Base-by-base conservation (phyloP, 2,888 invertebrate genomes). In the Hirudinaria manillensis region DNA sequence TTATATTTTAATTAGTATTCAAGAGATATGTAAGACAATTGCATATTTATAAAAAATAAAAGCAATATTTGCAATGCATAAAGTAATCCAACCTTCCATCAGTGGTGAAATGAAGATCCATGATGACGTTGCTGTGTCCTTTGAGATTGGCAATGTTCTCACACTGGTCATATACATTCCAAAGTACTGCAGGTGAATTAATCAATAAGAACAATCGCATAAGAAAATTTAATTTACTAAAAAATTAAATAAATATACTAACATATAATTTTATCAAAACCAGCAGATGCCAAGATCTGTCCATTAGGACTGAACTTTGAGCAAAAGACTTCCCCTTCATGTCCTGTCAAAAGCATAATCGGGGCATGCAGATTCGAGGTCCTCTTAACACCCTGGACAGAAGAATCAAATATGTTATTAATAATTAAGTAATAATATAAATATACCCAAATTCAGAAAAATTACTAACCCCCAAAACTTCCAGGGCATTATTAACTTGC, bases 81-180 rank as follows among this genome's bases (percentile, higher is more conserved):
- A 68, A 4, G 68, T 32, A 34, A 32, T n/a, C 36, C n/a, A 34
- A 84, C 83, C 80, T 81, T 65, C 84, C 83, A 80, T 85, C 85
- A 74, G 84, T 82, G n/a, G 83, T 82, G 77, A 82, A 88, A 68
- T 87, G 86, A 16, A 98, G 87, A 84, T 99, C 96, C 90, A 95
- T 91, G 1, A 99, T 88, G 1, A 97, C 94, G 0, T 98, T 99
- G 0, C 92, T 92, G 86, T 99, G 99, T 0, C 97, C 97, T 75
- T 89, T 83, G 89, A 99, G 90, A 29, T 92, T 90, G 81, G 93
- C 92, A 79, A 96, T 90, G 85, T 99, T 99, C 82, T 98, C 96
- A 86, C 99, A 99, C 84, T 99, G 96, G 0, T 94, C 98, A 83
- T 94, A 96, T 0, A 96, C 94, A 84, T 92, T 93, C 99, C 99